Evolutionary conservation across 92 coral and sea anemone genomes (phyloP).

Genomic region (Scolanthus callimorphus): DNA sequence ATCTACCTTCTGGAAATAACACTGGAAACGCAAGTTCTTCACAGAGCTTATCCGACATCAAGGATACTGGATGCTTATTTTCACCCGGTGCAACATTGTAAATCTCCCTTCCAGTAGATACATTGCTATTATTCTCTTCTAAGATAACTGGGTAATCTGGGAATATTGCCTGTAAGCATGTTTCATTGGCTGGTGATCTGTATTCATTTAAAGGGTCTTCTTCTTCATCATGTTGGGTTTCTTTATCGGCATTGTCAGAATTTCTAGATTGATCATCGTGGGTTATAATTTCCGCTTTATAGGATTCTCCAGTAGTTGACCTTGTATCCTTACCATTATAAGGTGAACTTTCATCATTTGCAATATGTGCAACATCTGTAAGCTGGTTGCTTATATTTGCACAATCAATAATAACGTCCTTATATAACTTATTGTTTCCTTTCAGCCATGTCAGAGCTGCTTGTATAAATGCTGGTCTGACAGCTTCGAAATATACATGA

Average conservation of each 20-base stretch:
- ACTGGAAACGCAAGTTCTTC: constrained; percentile 67
- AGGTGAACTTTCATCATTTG: not conserved
- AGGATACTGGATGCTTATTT: constrained; percentile 50
- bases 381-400: constrained; percentile 6
- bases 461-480: constrained; percentile 19
- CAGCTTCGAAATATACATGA: constrained; percentile 48
- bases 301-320: not conserved
- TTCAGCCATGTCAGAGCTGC: constrained; percentile 22
- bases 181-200: constrained; percentile 49
- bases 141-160: constrained; percentile 47
- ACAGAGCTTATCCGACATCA: constrained; percentile 41
- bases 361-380: too few species aligned
- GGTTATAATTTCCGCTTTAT: too few species aligned
- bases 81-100: constrained; percentile 42
- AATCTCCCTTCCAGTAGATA: constrained; percentile 36
- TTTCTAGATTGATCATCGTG: too few species aligned
- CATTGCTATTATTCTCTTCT: constrained; percentile 14
- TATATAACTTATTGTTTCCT: constrained; percentile 28
- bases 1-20: constrained; percentile 57
- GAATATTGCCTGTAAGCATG: constrained; percentile 42
- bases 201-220: constrained; percentile 58
- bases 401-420: constrained; percentile 9
- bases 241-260: constrained; percentile 1
- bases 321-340: too few species aligned
- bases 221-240: constrained; percentile 11